Percentiles rank a stretch among this genome's conserved stretches.
These are phyloP conservation scores for Batillaria attramentaria DNA, from an alignment of 1,140 invertebrate genomes.

Conservation along the genomic window DNA sequence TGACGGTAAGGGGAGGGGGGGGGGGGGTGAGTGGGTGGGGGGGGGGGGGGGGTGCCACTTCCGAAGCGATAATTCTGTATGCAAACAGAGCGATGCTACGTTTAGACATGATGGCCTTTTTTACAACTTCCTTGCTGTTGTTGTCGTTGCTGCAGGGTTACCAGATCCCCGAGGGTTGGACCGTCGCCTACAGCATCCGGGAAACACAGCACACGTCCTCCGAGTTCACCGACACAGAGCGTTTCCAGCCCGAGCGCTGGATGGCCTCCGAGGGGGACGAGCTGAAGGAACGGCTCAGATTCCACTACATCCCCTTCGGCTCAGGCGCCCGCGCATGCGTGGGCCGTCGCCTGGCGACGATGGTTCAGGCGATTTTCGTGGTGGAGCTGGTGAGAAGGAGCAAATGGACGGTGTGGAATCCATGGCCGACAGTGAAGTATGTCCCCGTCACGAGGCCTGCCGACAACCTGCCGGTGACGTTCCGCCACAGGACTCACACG, in stretches of 20 bases:
- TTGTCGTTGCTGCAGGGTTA: slow-evolving; percentile 36
- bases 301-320: slow-evolving; percentile 59
- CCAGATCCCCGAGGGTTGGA: slow-evolving; percentile 66
- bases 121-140: too few relatives aligned
- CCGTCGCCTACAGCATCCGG: slow-evolving; percentile 56
- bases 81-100: too few relatives aligned
- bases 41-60: too few relatives aligned
- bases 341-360: slow-evolving; percentile 50
- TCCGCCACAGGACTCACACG: not conserved
- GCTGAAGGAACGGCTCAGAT: slow-evolving; percentile 16
- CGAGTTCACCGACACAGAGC: slow-evolving; percentile 39
- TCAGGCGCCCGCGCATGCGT: slow-evolving; percentile 47
- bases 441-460: slow-evolving; percentile 46
- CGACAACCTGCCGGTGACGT: slow-evolving; percentile 48
- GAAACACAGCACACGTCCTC: slow-evolving; percentile 57
- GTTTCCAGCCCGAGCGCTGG: slow-evolving; percentile 62
- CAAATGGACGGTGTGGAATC: slow-evolving; percentile 48
- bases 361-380: slow-evolving; percentile 48
- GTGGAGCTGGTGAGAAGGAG: slow-evolving; percentile 44
- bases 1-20: too few relatives aligned
- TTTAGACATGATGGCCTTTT: too few relatives aligned
- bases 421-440: slow-evolving; percentile 34
- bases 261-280: slow-evolving; percentile 15
- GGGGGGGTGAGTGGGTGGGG: too few relatives aligned
- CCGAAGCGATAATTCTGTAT: too few relatives aligned